Evolutionary conservation across 2,113 vertebrate species (phyloP).

Genomic region (Oxyruncus cristatus): DNA sequence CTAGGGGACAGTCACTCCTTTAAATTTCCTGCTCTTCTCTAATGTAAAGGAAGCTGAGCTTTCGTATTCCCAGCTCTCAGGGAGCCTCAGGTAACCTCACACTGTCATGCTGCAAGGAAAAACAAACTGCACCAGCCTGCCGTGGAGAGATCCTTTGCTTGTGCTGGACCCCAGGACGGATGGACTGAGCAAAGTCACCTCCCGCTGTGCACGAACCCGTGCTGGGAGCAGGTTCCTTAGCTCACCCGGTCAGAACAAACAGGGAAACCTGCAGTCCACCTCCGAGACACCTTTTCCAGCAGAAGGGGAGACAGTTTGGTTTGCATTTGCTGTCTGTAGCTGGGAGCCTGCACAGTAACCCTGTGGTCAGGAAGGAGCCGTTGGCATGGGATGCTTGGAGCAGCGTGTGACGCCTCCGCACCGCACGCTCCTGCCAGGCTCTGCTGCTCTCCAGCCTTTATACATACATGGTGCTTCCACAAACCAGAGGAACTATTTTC

Average conservation of each 20-base stretch:
- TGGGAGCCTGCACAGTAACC: neutral
- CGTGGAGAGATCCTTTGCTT: neutral
- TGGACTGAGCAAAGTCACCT: neutral
- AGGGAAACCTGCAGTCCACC: neutral
- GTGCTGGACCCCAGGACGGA: neutral
- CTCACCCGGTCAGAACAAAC: neutral
- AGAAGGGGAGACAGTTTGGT: neutral
- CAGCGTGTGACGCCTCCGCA: neutral
- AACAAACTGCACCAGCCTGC: neutral
- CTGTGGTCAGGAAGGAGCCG: constrained; percentile 24
- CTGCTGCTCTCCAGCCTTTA: neutral
- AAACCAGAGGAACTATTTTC: neutral
- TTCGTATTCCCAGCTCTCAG: neutral
- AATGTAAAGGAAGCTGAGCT: constrained; percentile 1
- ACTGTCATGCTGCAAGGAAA: neutral
- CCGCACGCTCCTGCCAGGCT: neutral
- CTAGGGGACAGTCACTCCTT: neutral
- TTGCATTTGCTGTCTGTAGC: neutral
- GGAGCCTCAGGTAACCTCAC: constrained; percentile 25
- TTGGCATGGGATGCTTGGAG: neutral
- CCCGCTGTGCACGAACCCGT: rapidly evolving
- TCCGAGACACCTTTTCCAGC: neutral
- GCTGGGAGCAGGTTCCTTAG: neutral
- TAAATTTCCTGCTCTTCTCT: neutral
- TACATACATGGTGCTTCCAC: neutral